Conservation (phyloP, 2,797 vertebrate species). For the Mareca strepera region DNA sequence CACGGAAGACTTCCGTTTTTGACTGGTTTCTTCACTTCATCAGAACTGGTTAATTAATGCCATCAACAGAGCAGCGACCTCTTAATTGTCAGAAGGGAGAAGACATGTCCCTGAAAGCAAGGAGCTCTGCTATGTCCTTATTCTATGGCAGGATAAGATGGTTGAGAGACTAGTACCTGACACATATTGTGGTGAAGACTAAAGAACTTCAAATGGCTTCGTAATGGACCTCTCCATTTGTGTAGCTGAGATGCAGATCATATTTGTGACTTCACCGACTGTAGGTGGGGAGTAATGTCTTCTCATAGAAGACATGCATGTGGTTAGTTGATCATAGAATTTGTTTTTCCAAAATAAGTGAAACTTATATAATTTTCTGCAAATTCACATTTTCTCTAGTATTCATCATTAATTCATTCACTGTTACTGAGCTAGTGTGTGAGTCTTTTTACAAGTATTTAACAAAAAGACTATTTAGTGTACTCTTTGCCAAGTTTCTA, state of each 20-base stretch:
- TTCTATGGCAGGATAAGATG: neutral
- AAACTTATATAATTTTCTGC: neutral
- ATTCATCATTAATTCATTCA: neutral
- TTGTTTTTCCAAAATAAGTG: neutral
- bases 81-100: neutral
- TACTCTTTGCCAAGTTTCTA: neutral
- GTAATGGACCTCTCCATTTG: neutral
- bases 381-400: neutral
- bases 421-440: neutral
- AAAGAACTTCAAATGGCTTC: neutral
- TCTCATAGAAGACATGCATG: accelerated
- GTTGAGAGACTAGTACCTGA: neutral
- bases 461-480: accelerated
- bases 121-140: neutral
- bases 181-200: neutral
- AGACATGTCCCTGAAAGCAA: neutral
- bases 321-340: neutral
- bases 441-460: neutral
- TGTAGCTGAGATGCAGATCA: neutral
- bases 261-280: neutral
- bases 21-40: neutral
- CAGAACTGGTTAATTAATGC: neutral
- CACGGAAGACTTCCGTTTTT: neutral
- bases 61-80: neutral
- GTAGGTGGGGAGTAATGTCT: neutral